A percentile compares a stretch with the other conserved stretches of the same genome.
These are phyloP conservation scores for Cuculus canorus DNA, from an alignment of 2,797 vertebrate species.

Conservation along the genomic window DNA sequence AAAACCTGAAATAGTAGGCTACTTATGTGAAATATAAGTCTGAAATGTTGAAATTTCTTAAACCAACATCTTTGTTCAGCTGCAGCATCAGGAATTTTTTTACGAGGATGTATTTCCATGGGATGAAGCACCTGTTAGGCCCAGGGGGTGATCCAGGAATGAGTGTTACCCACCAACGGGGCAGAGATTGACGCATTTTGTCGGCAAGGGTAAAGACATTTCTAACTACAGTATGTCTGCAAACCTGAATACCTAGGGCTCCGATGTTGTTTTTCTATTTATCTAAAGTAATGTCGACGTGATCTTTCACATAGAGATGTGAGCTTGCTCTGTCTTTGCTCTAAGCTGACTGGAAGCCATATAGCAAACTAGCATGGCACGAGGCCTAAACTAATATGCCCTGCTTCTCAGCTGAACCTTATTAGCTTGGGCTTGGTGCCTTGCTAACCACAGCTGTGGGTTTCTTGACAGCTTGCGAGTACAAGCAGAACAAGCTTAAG, in stretches of 20 bases:
- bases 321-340: background rate
- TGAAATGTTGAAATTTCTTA: background rate
- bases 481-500: background rate
- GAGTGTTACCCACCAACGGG: fast-evolving
- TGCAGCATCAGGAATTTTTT: background rate
- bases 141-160: fast-evolving
- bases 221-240: fast-evolving
- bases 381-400: constrained; percentile 10
- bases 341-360: background rate
- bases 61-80: background rate
- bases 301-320: background rate
- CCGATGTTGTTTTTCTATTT: background rate
- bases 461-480: constrained; percentile 10
- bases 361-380: background rate
- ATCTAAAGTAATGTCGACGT: background rate
- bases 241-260: background rate
- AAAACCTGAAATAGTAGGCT: background rate
- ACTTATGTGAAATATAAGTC: background rate
- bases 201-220: background rate
- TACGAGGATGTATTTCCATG: background rate
- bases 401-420: constrained; percentile 47
- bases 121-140: background rate
- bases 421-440: constrained; percentile 57
- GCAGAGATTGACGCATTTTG: fast-evolving
- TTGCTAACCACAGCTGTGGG: constrained; percentile 35